Base-by-base conservation (phyloP, 2,888 invertebrate genomes). In the Drosophila gaucha region DNA sequence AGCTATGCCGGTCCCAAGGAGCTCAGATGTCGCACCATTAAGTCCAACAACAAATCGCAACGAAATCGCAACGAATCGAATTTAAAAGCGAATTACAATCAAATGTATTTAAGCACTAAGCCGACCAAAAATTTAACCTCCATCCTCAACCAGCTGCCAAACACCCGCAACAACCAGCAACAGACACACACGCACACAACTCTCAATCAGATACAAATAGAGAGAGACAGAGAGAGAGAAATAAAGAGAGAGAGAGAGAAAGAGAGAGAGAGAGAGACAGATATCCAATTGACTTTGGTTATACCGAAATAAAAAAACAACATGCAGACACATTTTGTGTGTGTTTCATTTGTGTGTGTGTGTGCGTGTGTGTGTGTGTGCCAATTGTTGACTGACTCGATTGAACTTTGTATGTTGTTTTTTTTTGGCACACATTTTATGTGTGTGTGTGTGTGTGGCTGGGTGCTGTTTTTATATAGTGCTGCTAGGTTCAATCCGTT, bases 1-100 rank as follows among this genome's bases (percentile, higher is more conserved):
- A 49, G 18, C 44, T 18, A 10, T 16, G 44, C 30, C 38, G 18
- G 35, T 30, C 44, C 56, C 24, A 18, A 39, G 56, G 46, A 79
- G 77, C 84, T 88, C 88, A 86, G 80, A 84, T 86, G 85, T 86
- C 85, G 79, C 72, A 75, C 77, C 84, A 86, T 86, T 88, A 84
- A 68, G 77, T 79, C 80, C 84, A 86, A 87, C 83, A 84, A 84
- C 88, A 82, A 87, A 84, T 88, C 86, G 86, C 60, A 69, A 66
- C 71, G 62, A 79, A 77, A 77, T 79, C 76, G 72, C 74, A 80
- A 75, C 66, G 79, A 79, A 82, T 78, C 74, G 87, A 82, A 80
- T 86, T 87, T 83, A 87, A 83, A 87, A 83, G 86, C 88, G 88
- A 78, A 87, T 83, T 87, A 83, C 83, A 87, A 83, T 83, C 83